Conservation (phyloP, 2,113 vertebrate genomes). For the Notothenia rossii region DNA sequence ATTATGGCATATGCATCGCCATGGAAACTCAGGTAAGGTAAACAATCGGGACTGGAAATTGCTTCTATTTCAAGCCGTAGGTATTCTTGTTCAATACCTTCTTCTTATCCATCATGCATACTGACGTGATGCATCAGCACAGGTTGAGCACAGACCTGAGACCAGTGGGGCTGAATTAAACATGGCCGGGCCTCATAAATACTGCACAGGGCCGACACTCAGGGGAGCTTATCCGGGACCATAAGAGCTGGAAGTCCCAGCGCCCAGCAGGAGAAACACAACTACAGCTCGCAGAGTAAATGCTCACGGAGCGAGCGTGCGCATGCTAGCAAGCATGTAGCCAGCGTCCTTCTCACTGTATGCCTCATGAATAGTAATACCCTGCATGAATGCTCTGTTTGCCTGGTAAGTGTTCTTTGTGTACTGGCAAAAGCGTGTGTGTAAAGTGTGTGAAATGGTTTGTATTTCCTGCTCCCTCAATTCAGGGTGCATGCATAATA, state of each 20-base stretch:
- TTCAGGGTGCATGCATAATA: conserved; percentile 52
- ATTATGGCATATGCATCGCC: conserved; percentile 12
- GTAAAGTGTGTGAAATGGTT: conserved; percentile 68
- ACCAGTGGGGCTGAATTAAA: conserved; percentile 84
- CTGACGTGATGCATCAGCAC: conserved; percentile 56
- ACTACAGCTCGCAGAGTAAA: conserved; percentile 74
- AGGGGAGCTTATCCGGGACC: conserved; percentile 74
- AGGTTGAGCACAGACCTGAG: conserved; percentile 69
- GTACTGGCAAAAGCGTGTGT: conserved; percentile 54
- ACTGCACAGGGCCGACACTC: conserved; percentile 73
- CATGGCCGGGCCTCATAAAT: conserved; percentile 82
- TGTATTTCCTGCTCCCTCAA: conserved; percentile 58
- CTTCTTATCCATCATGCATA: conserved; percentile 58
- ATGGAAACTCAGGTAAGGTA: conserved; percentile 42
- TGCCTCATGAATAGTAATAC: conserved; percentile 79
- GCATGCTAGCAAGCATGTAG: conserved; percentile 63
- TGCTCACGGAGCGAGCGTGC: conserved; percentile 38
- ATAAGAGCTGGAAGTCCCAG: conserved; percentile 71
- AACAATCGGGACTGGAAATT: conserved; percentile 51
- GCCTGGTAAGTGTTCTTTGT: conserved; percentile 75
- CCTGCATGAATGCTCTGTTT: conserved; percentile 72
- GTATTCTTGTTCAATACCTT: conserved; percentile 48
- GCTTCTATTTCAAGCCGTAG: conserved; percentile 41
- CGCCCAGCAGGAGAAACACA: conserved; percentile 80
- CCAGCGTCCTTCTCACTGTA: conserved; percentile 53